Conservation (phyloP, 2,113 vertebrate species). For the Todiramphus saurophagus region DNA sequence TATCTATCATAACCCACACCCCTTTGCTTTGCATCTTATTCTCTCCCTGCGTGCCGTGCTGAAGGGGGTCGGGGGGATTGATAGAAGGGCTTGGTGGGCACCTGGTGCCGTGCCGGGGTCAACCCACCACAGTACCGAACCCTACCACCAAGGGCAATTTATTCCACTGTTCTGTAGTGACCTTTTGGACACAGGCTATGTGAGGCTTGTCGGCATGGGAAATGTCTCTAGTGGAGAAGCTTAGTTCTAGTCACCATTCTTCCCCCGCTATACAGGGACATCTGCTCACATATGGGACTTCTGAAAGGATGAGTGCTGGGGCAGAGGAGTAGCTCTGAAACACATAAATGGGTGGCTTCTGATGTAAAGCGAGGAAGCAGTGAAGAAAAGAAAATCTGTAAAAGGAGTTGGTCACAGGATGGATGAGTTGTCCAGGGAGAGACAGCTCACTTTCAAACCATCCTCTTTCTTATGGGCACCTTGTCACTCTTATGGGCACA, state of each 20-base stretch:
- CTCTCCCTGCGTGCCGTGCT: no score
- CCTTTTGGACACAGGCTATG: neutral
- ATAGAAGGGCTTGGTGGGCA: no score
- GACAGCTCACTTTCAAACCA: neutral
- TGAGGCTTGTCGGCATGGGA: neutral
- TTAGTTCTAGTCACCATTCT: neutral
- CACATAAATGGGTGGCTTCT: neutral
- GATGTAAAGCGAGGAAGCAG: neutral
- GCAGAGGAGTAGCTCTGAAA: neutral
- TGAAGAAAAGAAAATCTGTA: neutral
- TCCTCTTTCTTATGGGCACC: neutral
- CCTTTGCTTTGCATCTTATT: no score
- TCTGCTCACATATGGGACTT: neutral
- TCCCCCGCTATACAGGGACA: neutral
- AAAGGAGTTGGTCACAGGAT: neutral
- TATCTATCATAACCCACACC: no score
- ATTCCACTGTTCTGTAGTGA: neutral
- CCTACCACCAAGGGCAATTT: neutral
- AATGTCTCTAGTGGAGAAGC: neutral
- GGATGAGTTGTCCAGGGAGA: neutral
- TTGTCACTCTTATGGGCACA: no score
- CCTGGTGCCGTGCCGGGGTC: no score
- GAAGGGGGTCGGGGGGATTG: no score
- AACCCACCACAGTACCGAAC: no score
- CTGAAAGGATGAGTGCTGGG: neutral